phyloP scores from a whole-genome alignment of 2,888 invertebrate genomes.

The Sarcophaga variegata region DNA sequence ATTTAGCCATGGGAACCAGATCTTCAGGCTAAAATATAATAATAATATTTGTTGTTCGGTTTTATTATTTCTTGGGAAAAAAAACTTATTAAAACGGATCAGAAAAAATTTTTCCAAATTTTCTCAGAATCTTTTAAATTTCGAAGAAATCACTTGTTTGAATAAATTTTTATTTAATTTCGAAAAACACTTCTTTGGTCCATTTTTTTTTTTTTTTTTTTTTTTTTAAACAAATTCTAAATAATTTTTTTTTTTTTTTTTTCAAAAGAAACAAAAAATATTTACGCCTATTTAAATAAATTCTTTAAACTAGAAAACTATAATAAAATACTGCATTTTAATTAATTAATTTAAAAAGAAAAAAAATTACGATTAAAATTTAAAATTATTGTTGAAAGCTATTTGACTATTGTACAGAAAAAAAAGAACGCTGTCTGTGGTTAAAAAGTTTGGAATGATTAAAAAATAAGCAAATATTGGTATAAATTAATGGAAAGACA shows the following conservation, averaged over 20 bases:
- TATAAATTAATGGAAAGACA: constrained; percentile 31
- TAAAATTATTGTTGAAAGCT: constrained; percentile 6
- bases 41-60: too few relatives aligned
- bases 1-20: too few relatives aligned
- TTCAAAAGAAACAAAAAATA: neutral
- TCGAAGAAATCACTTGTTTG: too few relatives aligned
- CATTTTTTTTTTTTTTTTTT: too few relatives aligned
- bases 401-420: constrained; percentile 14
- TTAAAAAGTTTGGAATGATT: constrained; percentile 51
- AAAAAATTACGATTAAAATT: neutral
- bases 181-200: too few relatives aligned
- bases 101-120: too few relatives aligned
- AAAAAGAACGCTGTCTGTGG: constrained; percentile 7
- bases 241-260: neutral
- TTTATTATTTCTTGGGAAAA: too few relatives aligned
- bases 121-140: too few relatives aligned
- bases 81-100: too few relatives aligned
- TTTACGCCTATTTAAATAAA: neutral
- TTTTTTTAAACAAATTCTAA: neutral
- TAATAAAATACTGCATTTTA: constrained; percentile 24
- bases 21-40: too few relatives aligned
- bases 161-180: too few relatives aligned
- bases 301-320: neutral
- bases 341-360: constrained; percentile 10
- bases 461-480: constrained; percentile 15